Evolutionary conservation across 2,113 vertebrate genomes (phyloP).

Genomic region (Brachypteracias leptosomus): DNA sequence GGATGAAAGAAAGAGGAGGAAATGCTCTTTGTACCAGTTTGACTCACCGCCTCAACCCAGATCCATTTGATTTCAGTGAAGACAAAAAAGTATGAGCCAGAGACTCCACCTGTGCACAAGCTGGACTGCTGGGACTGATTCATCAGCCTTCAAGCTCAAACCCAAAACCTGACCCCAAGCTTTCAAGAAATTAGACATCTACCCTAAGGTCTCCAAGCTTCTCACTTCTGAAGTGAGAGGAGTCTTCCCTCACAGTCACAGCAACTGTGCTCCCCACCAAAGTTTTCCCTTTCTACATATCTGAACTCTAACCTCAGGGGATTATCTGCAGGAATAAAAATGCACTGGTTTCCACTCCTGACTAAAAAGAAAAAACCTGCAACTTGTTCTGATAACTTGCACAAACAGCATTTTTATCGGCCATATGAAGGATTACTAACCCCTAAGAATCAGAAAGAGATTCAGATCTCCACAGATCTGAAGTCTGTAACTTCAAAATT

Average conservation of each 20-base stretch:
- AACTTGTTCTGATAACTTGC: background rate
- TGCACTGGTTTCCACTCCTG: background rate
- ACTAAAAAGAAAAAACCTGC: background rate
- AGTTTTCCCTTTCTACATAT: background rate
- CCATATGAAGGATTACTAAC: background rate
- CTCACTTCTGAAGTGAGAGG: background rate
- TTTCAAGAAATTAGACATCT: background rate
- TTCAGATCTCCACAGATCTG: background rate
- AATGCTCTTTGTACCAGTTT: background rate
- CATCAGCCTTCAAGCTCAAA: background rate
- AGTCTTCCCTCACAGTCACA: background rate
- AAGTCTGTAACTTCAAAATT: background rate
- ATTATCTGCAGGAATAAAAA: background rate
- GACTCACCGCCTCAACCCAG: background rate
- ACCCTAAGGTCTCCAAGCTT: background rate
- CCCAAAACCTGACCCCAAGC: background rate
- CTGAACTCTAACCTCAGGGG: background rate
- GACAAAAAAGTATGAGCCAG: background rate
- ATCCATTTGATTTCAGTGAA: background rate
- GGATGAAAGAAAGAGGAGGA: background rate
- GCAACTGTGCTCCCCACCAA: background rate
- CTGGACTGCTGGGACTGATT: background rate
- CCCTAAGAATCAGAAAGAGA: background rate
- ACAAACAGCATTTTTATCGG: background rate
- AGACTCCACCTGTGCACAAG: background rate